Evolutionary conservation across 1,140 invertebrate genomes (phyloP).

Genomic region (Asbolus verrucosus): DNA sequence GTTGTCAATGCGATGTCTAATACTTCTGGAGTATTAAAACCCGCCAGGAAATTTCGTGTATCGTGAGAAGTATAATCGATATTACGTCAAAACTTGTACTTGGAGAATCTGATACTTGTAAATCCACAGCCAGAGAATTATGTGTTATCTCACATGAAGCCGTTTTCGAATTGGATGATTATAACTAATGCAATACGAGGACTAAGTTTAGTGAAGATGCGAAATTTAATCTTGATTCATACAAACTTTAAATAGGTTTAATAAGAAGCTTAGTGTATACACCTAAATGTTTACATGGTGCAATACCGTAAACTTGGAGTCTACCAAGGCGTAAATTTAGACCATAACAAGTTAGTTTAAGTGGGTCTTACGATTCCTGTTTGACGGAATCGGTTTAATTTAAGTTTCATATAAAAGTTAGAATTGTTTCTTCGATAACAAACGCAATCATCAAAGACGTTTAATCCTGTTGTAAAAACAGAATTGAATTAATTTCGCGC

Average conservation of each 20-base stretch:
- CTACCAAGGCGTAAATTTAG: slow-evolving; percentile 14
- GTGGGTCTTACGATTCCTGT: not conserved
- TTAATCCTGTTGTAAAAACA: no score
- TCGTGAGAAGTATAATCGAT: not conserved
- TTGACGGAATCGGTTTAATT: not conserved
- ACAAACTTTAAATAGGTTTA: slow-evolving; percentile 17
- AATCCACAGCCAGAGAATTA: not conserved
- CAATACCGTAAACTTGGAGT: slow-evolving; percentile 27
- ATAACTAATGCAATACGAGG: no score
- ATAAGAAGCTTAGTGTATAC: slow-evolving; percentile 36
- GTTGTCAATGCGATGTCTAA: not conserved
- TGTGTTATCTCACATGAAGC: no score
- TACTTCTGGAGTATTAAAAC: slow-evolving; percentile 1
- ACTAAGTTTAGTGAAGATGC: slow-evolving; percentile 12
- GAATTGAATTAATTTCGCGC: no score
- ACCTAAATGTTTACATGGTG: slow-evolving; percentile 29
- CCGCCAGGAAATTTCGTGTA: slow-evolving; percentile 27
- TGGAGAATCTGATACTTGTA: not conserved
- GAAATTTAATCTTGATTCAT: slow-evolving; percentile 15
- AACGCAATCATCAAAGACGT: no score
- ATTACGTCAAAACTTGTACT: slow-evolving; percentile 18
- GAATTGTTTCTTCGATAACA: no score
- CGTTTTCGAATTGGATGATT: no score
- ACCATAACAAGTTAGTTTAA: slow-evolving; percentile 20
- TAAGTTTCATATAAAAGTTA: no score